These are phyloP conservation scores for Eustalomyia histrio DNA, from an alignment of 2,888 invertebrate genomes.

Conservation along the genomic window DNA sequence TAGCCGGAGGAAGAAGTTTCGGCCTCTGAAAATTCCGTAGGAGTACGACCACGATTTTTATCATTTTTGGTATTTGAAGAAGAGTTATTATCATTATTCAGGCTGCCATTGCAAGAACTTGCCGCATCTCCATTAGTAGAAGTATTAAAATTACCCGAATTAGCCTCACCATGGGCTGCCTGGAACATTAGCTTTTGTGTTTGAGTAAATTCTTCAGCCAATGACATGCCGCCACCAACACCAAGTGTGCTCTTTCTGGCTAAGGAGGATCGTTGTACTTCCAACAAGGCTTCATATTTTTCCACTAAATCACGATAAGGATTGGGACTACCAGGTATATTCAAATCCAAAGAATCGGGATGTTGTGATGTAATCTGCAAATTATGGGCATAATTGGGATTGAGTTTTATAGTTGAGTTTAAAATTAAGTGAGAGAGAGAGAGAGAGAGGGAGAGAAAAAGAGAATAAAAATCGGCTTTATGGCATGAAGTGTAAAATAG, in stretches of 20 bases:
- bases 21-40: conserved; percentile 90
- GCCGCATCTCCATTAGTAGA: conserved; percentile 73
- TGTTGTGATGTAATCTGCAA: conserved; percentile 70
- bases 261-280: conserved; percentile 86
- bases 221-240: conserved; percentile 69
- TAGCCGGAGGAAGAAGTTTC: conserved; percentile 92
- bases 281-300: conserved; percentile 90
- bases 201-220: conserved; percentile 85
- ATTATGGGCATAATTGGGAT: conserved; percentile 64
- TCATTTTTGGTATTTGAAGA: conserved; percentile 61
- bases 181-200: conserved; percentile 65
- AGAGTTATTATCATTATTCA: conserved; percentile 56
- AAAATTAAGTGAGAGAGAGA: background rate
- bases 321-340: conserved; percentile 80
- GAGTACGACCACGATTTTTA: conserved; percentile 84
- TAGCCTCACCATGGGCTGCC: conserved; percentile 47
- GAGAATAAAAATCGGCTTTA: conserved; percentile 30
- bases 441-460: conserved; percentile 12
- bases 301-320: conserved; percentile 90
- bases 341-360: conserved; percentile 72
- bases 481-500: conserved; percentile 40
- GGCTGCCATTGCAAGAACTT: conserved; percentile 64
- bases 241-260: conserved; percentile 81
- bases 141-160: conserved; percentile 32
- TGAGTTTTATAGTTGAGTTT: conserved; percentile 57